phyloP scores from a whole-genome alignment of 2,797 vertebrate genomes.

The Siniperca undulata region DNA sequence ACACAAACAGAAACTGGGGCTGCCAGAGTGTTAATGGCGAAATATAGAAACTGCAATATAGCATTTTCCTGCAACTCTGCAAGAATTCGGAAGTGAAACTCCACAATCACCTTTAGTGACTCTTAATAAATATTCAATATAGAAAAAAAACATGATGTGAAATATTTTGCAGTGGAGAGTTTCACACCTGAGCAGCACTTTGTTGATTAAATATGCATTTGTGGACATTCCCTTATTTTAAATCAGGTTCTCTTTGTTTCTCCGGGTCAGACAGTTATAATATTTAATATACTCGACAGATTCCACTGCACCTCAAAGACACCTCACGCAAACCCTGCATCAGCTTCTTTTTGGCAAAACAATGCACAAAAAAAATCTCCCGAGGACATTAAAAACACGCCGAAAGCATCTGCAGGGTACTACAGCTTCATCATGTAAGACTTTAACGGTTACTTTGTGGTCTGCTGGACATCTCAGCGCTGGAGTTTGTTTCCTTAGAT shows the following conservation, averaged over 20 bases:
- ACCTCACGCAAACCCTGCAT: background rate
- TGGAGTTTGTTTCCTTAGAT: background rate
- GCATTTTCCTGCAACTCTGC: conserved; percentile 10
- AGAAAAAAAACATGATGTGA: conserved; percentile 21
- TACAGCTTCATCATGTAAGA: background rate
- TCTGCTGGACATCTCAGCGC: conserved; percentile 13
- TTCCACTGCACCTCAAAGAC: background rate
- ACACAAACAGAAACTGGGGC: conserved; percentile 7
- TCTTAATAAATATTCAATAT: conserved; percentile 6
- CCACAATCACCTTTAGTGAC: background rate
- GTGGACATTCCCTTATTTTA: conserved; percentile 4
- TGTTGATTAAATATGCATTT: conserved; percentile 41
- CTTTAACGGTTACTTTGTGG: background rate
- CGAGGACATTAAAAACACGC: conserved; percentile 14
- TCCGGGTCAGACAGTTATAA: conserved; percentile 3
- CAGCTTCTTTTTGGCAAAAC: background rate
- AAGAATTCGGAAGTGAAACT: background rate
- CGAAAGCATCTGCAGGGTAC: background rate
- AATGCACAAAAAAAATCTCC: background rate
- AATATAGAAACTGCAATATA: background rate
- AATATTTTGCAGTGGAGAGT: conserved; percentile 25
- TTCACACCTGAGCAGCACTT: conserved; percentile 45
- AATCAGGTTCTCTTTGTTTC: conserved; percentile 23
- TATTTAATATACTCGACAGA: background rate
- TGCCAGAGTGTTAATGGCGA: background rate